Percentiles rank a stretch among this genome's conserved stretches.
These are phyloP conservation scores for Melanotus villosus DNA, from an alignment of 2,888 invertebrate genomes.

Conservation along the genomic window DNA sequence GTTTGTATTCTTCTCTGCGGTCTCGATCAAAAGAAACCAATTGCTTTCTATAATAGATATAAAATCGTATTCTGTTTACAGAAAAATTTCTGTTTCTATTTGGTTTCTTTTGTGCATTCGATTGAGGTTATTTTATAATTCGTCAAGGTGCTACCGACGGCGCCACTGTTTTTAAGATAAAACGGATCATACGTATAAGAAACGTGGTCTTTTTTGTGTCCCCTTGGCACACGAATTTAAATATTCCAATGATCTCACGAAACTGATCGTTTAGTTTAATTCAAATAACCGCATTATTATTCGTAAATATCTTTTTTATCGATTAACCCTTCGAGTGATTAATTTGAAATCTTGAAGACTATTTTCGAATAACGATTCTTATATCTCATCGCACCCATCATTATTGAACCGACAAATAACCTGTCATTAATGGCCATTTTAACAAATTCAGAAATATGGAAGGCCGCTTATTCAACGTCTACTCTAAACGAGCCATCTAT, in stretches of 20 bases:
- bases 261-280: background rate
- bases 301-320: constrained; percentile 34
- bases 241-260: background rate
- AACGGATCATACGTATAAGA: no score
- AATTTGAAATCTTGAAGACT: constrained; percentile 39
- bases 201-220: background rate
- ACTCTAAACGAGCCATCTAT: constrained; percentile 30
- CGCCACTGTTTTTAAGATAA: constrained; percentile 51
- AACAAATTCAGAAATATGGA: constrained; percentile 47
- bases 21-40: constrained; percentile 54
- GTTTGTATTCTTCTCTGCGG: constrained; percentile 60
- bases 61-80: constrained; percentile 52
- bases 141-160: constrained; percentile 57
- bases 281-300: constrained; percentile 13
- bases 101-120: constrained; percentile 53
- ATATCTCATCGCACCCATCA: constrained; percentile 49
- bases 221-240: constrained; percentile 21
- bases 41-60: constrained; percentile 52
- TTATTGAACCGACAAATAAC: constrained; percentile 53
- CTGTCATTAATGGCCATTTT: constrained; percentile 52
- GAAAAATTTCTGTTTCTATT: constrained; percentile 54
- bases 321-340: constrained; percentile 36
- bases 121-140: constrained; percentile 56
- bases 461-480: constrained; percentile 42
- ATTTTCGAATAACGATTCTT: constrained; percentile 46